phyloP scores from a whole-genome alignment of 2,113 vertebrate genomes.

The Microtus richardsoni region DNA sequence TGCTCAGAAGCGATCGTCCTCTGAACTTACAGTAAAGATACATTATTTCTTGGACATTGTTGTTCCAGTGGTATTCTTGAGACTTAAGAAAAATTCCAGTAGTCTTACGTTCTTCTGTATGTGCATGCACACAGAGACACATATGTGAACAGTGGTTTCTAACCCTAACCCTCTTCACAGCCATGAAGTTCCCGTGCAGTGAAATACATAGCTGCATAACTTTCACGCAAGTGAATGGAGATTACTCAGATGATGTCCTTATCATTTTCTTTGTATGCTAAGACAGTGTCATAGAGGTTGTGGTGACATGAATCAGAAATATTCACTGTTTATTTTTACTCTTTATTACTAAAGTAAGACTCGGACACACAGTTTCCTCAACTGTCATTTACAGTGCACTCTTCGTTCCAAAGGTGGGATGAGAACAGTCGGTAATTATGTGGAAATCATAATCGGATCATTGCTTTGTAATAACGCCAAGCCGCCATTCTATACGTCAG shows the following conservation, averaged over 20 bases:
- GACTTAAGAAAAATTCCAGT: conserved; percentile 50
- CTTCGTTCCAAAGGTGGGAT: conserved; percentile 28
- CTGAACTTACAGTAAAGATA: not conserved
- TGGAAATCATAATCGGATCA: conserved; percentile 1
- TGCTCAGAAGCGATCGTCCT: conserved; percentile 13
- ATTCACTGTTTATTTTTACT: not conserved
- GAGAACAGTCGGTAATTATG: not conserved
- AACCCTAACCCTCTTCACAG: not conserved
- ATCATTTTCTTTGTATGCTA: not conserved
- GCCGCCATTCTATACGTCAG: not conserved
- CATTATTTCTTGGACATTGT: not conserved
- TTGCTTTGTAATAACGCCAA: conserved; percentile 6
- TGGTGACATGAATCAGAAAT: not conserved
- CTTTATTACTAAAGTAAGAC: conserved; percentile 47
- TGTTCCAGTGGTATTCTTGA: conserved; percentile 54
- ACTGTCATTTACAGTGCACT: not conserved
- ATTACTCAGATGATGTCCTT: not conserved
- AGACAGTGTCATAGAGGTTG: not conserved
- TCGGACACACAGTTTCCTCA: not conserved
- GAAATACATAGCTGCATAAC: not conserved
- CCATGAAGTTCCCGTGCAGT: not conserved
- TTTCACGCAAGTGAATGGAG: not conserved
- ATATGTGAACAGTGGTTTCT: not conserved
- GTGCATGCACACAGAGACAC: not conserved
- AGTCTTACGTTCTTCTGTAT: not conserved